Percentiles rank a stretch among this genome's conserved stretches.
phyloP scores from a whole-genome alignment of 2,113 vertebrate species.

The Odontophorus gujanensis region DNA sequence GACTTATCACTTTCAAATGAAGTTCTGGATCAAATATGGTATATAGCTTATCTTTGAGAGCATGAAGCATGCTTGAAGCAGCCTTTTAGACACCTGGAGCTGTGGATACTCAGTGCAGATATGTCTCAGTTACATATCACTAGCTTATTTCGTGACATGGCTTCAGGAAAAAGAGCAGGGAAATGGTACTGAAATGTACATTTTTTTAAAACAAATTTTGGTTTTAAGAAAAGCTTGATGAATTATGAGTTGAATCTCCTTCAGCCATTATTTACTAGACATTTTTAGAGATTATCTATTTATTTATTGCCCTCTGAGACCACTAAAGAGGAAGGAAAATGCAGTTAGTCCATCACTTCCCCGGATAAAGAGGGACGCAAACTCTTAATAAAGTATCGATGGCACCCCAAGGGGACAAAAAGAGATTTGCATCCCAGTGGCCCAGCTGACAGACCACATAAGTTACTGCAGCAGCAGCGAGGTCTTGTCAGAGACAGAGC shows the following conservation, averaged over 20 bases:
- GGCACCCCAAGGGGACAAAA: constrained; percentile 65
- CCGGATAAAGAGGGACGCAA: constrained; percentile 23
- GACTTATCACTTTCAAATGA: neutral
- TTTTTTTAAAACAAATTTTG: neutral
- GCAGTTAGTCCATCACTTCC: constrained; percentile 49
- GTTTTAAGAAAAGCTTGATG: constrained; percentile 2
- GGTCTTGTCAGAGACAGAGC: constrained; percentile 9
- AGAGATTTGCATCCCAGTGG: constrained; percentile 47
- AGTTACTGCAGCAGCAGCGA: constrained; percentile 43
- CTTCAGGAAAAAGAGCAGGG: neutral
- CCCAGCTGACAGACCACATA: constrained; percentile 9
- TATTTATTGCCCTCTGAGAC: constrained; percentile 64
- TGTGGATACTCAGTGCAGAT: neutral
- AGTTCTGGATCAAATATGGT: rapidly evolving
- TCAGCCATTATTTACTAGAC: constrained; percentile 39
- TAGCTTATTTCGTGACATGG: neutral
- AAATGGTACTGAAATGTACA: neutral
- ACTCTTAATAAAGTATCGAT: constrained; percentile 57
- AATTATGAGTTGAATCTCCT: neutral
- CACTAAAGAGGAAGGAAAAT: constrained; percentile 41
- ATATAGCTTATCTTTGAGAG: neutral
- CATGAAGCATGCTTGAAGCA: neutral
- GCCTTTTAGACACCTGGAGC: neutral
- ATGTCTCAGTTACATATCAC: neutral
- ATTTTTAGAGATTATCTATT: constrained; percentile 38